These are phyloP conservation scores for Dufourea novaeangliae DNA, from an alignment of 1,140 invertebrate species.

Conservation along the genomic window DNA sequence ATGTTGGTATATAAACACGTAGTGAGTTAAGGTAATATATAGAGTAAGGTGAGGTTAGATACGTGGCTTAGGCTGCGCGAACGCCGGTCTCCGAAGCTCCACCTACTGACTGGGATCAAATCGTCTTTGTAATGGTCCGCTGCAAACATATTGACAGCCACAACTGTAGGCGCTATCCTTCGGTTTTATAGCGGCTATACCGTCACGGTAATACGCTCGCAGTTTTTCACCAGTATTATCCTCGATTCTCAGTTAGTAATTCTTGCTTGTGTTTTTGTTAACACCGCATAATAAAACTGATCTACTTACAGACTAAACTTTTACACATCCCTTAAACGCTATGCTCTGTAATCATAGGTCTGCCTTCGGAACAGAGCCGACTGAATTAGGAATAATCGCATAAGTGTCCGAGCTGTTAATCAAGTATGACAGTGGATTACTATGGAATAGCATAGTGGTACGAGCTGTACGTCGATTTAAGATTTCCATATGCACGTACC, in stretches of 20 bases:
- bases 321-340: conserved; percentile 68
- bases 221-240: conserved; percentile 60
- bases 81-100: conserved; percentile 80
- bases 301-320: conserved; percentile 64
- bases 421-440: conserved; percentile 36
- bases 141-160: conserved; percentile 82
- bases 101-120: conserved; percentile 82
- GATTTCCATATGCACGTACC: conserved; percentile 32
- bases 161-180: conserved; percentile 79
- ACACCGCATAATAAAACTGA: conserved; percentile 41
- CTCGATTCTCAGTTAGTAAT: conserved; percentile 50
- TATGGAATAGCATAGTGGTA: conserved; percentile 26
- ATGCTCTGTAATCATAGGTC: conserved; percentile 52
- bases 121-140: conserved; percentile 81
- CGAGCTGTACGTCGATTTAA: conserved; percentile 36
- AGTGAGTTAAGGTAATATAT: conserved; percentile 82
- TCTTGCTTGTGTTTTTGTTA: conserved; percentile 37
- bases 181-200: conserved; percentile 69
- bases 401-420: conserved; percentile 45
- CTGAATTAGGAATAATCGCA: conserved; percentile 54
- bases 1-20: conserved; percentile 80
- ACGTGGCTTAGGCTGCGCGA: conserved; percentile 82
- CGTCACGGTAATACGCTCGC: conserved; percentile 69
- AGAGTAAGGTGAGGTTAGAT: conserved; percentile 82
- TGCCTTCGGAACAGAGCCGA: conserved; percentile 52